Percentiles rank a stretch among this genome's conserved stretches.
Conservation (phyloP, 2,797 vertebrate genomes). For the Neopelma chrysocephalum region DNA sequence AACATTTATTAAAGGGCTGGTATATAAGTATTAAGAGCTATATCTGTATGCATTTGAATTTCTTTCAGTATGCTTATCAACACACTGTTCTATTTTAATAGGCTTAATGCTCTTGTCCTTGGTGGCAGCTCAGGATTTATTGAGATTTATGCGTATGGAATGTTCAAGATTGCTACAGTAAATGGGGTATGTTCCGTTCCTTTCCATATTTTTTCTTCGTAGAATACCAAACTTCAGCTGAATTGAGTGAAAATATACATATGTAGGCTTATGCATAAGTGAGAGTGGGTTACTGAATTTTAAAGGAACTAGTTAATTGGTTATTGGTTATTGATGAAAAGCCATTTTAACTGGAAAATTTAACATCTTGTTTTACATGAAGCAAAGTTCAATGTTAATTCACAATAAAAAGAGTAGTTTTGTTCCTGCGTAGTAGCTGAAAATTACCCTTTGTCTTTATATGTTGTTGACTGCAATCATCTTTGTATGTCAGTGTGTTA, state of each 20-base stretch:
- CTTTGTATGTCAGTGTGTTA: background rate
- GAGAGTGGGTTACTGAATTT: background rate
- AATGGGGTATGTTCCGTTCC: slow-evolving; percentile 76
- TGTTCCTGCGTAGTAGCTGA: background rate
- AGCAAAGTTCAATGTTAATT: background rate
- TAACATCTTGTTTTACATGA: background rate
- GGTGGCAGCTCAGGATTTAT: slow-evolving; percentile 89
- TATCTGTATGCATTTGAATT: background rate
- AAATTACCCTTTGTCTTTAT: background rate
- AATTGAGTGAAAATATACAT: background rate
- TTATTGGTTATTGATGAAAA: background rate
- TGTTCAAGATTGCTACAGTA: slow-evolving; percentile 95
- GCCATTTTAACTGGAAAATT: background rate
- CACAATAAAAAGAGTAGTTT: background rate
- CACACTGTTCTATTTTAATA: slow-evolving; percentile 30
- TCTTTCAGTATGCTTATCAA: background rate
- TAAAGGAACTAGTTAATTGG: background rate
- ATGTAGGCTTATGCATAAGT: background rate
- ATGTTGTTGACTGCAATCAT: fast-evolving
- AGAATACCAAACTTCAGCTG: background rate
- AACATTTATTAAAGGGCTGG: background rate
- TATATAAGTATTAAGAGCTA: background rate
- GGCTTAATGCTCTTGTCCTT: slow-evolving; percentile 93
- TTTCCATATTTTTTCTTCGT: background rate
- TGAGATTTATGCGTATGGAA: slow-evolving; percentile 96